A percentile compares a stretch with the other conserved stretches of the same genome.
phyloP scores from a whole-genome alignment of 2,888 invertebrate genomes.

The Aphrophora alni region DNA sequence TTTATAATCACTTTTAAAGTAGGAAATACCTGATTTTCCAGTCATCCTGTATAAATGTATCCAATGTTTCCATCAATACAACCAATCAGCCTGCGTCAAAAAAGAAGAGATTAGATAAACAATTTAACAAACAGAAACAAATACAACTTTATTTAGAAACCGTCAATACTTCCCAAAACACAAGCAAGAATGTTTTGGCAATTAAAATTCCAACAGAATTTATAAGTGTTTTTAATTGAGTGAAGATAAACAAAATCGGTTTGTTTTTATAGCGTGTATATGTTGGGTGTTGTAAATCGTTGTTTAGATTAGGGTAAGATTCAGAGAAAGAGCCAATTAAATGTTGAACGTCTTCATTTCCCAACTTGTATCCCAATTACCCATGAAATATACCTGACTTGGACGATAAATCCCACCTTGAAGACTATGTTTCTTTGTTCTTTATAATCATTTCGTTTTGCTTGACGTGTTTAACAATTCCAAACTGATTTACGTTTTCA shows the following conservation, averaged over 20 bases:
- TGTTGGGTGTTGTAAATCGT: neutral
- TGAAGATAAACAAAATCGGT: neutral
- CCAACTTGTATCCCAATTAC: neutral
- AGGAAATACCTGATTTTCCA: too few relatives aligned
- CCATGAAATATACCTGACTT: neutral
- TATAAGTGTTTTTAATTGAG: neutral
- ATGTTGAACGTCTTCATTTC: neutral
- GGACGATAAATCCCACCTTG: neutral
- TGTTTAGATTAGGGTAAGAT: neutral
- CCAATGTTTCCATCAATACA: too few relatives aligned
- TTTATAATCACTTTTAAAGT: too few relatives aligned
- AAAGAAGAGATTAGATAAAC: too few relatives aligned
- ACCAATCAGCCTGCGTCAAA: too few relatives aligned
- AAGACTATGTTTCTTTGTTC: neutral
- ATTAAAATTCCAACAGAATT: too few relatives aligned
- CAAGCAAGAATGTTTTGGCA: neutral
- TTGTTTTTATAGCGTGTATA: neutral
- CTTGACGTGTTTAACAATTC: neutral
- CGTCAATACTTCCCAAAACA: too few relatives aligned
- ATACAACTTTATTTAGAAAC: too few relatives aligned
- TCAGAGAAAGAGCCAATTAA: neutral
- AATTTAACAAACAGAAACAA: too few relatives aligned
- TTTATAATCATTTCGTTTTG: neutral
- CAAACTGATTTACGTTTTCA: neutral
- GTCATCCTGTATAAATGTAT: too few relatives aligned